phyloP scores from a whole-genome alignment of 2,888 invertebrate species.

The Catocala nupta region DNA sequence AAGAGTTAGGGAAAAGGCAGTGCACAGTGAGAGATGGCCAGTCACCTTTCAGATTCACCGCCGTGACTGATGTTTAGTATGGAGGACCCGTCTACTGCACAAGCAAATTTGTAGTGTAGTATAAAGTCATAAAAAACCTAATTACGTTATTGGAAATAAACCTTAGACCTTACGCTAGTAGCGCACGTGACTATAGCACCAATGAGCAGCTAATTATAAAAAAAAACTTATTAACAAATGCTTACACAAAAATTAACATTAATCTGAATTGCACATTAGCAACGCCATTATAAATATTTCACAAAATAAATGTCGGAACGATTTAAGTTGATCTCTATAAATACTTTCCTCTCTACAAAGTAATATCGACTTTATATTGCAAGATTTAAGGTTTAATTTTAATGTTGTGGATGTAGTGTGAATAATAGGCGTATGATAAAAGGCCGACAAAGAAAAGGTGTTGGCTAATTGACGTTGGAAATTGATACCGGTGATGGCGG shows the following conservation, averaged over 20 bases:
- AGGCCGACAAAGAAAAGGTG: conserved; percentile 78
- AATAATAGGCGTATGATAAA: conserved; percentile 71
- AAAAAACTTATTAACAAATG: conserved; percentile 28
- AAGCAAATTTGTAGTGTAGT: no score
- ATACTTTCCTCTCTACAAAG: conserved; percentile 2
- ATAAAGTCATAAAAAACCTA: no score
- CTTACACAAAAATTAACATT: conserved; percentile 36
- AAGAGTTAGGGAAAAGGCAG: no score
- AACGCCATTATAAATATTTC: conserved; percentile 54
- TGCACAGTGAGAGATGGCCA: no score
- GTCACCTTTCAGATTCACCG: no score
- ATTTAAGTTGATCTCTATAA: conserved; percentile 24
- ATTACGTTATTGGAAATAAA: no score
- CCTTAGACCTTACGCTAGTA: no score
- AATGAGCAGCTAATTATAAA: conserved; percentile 26
- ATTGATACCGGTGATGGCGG: conserved; percentile 57
- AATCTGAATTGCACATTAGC: conserved; percentile 51
- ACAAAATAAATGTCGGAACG: conserved; percentile 45
- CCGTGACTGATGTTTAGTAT: no score
- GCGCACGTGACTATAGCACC: no score
- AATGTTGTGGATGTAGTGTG: conserved; percentile 37
- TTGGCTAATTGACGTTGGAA: conserved; percentile 77
- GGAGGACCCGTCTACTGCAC: no score
- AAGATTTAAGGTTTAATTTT: conserved; percentile 42
- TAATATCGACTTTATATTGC: conserved; percentile 20